A percentile compares a stretch with the other conserved stretches of the same genome.
phyloP scores from a whole-genome alignment of 2,888 invertebrate species.

The Zeuzera pyrina region DNA sequence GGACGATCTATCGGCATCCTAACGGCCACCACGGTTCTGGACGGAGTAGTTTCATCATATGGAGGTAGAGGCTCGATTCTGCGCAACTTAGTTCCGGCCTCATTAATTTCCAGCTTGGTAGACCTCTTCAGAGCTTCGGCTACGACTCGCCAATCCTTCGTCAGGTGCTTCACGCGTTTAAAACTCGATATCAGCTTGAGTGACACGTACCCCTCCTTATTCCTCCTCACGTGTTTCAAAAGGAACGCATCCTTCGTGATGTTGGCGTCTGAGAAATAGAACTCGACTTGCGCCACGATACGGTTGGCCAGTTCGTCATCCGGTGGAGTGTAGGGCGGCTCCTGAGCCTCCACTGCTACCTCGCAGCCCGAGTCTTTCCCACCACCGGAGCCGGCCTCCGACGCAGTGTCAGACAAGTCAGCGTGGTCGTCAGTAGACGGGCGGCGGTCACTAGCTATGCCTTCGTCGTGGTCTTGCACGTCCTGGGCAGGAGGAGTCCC shows the following conservation, averaged over 20 bases:
- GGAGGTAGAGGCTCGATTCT: conserved; percentile 88
- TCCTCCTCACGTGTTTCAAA: conserved; percentile 93
- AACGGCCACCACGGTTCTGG: conserved; percentile 91
- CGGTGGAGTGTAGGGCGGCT: conserved; percentile 78
- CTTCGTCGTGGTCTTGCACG: conserved; percentile 55
- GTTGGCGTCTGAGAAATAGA: conserved; percentile 96
- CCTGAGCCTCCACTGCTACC: conserved; percentile 70
- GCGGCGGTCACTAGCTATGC: conserved; percentile 61
- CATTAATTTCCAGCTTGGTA: conserved; percentile 89
- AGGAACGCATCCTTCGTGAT: conserved; percentile 96
- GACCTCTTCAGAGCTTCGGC: conserved; percentile 87
- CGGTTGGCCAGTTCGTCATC: conserved; percentile 84
- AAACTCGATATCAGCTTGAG: conserved; percentile 96
- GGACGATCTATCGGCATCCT: conserved; percentile 88
- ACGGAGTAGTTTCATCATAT: conserved; percentile 94
- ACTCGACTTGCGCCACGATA: conserved; percentile 92
- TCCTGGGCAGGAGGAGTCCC: conserved; percentile 46
- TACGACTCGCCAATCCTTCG: conserved; percentile 95
- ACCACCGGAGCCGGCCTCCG: conserved; percentile 75
- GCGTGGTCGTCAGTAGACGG: conserved; percentile 75
- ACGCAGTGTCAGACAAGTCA: conserved; percentile 78
- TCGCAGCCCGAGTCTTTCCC: conserved; percentile 81
- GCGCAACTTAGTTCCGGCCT: conserved; percentile 90
- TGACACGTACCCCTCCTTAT: conserved; percentile 96
- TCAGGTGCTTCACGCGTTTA: conserved; percentile 93